These are phyloP conservation scores for Zaprionus ghesquierei DNA, from an alignment of 1,140 invertebrate genomes.

Conservation along the genomic window DNA sequence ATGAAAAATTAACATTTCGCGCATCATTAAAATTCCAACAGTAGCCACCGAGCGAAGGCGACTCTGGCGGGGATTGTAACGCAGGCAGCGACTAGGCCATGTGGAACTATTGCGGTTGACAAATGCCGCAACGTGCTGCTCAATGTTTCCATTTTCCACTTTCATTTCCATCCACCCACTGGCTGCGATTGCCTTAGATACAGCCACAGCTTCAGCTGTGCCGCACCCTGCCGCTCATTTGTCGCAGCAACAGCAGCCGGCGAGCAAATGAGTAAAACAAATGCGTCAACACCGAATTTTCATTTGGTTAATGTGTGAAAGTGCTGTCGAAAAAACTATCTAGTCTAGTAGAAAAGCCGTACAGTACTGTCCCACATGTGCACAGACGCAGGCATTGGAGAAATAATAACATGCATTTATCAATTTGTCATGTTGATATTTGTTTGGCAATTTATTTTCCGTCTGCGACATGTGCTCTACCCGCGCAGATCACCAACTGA, in stretches of 20 bases:
- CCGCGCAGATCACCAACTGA: slow-evolving; percentile 1
- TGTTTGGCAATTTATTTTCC: slow-evolving; percentile 81
- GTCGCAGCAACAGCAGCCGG: slow-evolving; percentile 50
- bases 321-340: slow-evolving; percentile 47
- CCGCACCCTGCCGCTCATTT: slow-evolving; percentile 62
- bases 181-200: slow-evolving; percentile 41
- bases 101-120: slow-evolving; percentile 62
- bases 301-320: slow-evolving; percentile 80
- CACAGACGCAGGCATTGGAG: slow-evolving; percentile 43
- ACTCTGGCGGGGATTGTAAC: background rate
- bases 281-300: slow-evolving; percentile 81
- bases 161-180: slow-evolving; percentile 21
- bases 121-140: slow-evolving; percentile 77
- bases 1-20: slow-evolving; percentile 80
- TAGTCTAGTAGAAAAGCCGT: slow-evolving; percentile 16
- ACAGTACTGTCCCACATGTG: background rate
- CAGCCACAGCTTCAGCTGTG: slow-evolving; percentile 53
- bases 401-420: slow-evolving; percentile 81
- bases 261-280: slow-evolving; percentile 69
- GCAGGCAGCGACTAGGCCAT: slow-evolving; percentile 33
- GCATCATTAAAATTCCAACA: slow-evolving; percentile 77
- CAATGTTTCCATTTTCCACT: slow-evolving; percentile 60
- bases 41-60: slow-evolving; percentile 24
- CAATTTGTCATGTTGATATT: slow-evolving; percentile 82
- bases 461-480: slow-evolving; percentile 49